Conservation (phyloP, 2,113 vertebrate genomes). For the Bubo scandiacus region DNA sequence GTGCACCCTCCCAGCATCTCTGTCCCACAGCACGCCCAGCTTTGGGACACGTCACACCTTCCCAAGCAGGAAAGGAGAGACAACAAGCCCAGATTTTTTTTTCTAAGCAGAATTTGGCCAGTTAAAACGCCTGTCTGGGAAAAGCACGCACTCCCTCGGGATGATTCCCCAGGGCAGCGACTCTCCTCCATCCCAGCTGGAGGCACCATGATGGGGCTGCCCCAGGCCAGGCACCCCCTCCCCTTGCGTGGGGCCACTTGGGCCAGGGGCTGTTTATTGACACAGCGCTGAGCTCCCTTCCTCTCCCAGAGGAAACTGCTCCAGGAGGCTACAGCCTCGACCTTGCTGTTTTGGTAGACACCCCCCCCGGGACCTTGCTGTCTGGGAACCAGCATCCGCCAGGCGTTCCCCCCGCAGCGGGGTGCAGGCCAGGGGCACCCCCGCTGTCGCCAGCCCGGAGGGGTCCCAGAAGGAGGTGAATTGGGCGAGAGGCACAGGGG, state of each 20-base stretch:
- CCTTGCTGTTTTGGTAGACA: neutral
- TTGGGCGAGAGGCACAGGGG: neutral
- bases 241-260: neutral
- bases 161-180: neutral
- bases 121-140: neutral
- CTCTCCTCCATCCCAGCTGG: neutral
- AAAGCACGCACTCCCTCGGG: accelerated
- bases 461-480: neutral
- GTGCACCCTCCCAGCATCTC: neutral
- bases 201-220: neutral
- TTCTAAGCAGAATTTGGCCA: neutral
- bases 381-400: neutral
- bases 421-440: neutral
- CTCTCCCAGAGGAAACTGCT: slow-evolving; percentile 27
- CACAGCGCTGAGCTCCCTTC: neutral
- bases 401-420: accelerated
- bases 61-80: neutral
- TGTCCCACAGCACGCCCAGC: neutral
- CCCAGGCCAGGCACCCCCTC: neutral
- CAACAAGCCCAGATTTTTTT: neutral
- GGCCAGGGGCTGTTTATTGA: slow-evolving; percentile 1
- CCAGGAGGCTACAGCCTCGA: neutral
- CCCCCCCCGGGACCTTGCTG: neutral
- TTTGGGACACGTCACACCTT: neutral
- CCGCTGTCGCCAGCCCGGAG: accelerated